These are phyloP conservation scores for Cyanistes caeruleus DNA, from an alignment of 2,113 vertebrate genomes.

Conservation along the genomic window DNA sequence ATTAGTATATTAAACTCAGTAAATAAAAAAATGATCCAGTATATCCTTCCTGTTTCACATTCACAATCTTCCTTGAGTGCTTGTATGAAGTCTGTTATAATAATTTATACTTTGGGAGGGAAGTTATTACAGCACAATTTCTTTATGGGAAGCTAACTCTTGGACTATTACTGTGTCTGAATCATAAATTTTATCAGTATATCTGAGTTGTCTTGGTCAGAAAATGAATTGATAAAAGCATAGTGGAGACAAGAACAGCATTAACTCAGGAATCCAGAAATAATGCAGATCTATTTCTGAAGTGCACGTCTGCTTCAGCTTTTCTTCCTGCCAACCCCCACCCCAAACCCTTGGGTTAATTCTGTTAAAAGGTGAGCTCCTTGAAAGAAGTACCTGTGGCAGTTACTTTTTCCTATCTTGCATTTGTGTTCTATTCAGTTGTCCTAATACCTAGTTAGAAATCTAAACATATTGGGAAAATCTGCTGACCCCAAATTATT, in stretches of 20 bases:
- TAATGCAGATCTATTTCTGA: background rate
- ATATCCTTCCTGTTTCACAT: background rate
- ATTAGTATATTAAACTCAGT: background rate
- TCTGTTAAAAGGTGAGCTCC: background rate
- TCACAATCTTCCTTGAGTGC: background rate
- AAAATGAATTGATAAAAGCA: background rate
- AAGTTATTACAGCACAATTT: background rate
- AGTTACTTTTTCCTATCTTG: background rate
- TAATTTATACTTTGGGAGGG: background rate
- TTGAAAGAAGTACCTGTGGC: background rate
- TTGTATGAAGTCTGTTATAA: background rate
- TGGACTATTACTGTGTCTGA: background rate
- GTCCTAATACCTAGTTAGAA: background rate
- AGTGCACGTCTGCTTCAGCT: accelerated
- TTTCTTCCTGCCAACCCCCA: too few species aligned
- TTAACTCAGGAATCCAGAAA: background rate
- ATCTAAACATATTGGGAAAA: background rate
- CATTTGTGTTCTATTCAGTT: background rate
- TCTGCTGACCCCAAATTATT: background rate
- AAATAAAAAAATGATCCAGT: background rate
- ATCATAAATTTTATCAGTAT: background rate
- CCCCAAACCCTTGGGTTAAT: background rate
- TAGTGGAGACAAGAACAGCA: background rate
- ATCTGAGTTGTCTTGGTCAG: background rate
- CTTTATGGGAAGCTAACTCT: background rate